Percentiles rank a stretch among this genome's conserved stretches.
These are phyloP conservation scores for Pristionchus exspectatus DNA, from an alignment of 2,888 invertebrate genomes.

Conservation along the genomic window DNA sequence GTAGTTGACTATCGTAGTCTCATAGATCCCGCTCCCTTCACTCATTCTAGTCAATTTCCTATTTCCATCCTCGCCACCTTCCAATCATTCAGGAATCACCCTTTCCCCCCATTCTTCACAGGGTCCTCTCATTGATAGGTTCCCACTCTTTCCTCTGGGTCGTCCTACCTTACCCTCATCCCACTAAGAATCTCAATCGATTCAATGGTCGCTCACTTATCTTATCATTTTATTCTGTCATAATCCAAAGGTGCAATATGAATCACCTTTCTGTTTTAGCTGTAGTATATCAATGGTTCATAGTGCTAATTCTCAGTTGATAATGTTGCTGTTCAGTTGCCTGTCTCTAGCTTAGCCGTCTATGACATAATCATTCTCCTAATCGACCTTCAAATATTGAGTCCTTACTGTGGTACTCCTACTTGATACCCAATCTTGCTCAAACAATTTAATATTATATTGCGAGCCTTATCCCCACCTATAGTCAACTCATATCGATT, in stretches of 20 bases:
- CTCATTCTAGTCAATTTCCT: constrained; percentile 29
- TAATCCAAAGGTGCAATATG: constrained; percentile 18
- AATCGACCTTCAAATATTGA: constrained; percentile 36
- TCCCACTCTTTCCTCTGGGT: not conserved
- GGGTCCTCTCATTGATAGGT: constrained; percentile 7
- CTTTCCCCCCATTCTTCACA: not conserved
- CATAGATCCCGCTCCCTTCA: not conserved
- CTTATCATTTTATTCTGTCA: constrained; percentile 14
- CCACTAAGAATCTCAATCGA: constrained; percentile 11
- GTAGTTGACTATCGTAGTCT: not conserved
- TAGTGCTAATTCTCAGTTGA: not conserved
- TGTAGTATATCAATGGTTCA: not conserved
- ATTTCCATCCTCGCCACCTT: not conserved
- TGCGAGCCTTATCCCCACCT: not conserved
- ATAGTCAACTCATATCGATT: constrained; percentile 31
- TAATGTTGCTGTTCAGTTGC: constrained; percentile 14
- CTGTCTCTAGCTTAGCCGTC: constrained; percentile 38
- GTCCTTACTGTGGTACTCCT: constrained; percentile 24
- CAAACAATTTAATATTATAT: not conserved
- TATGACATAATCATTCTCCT: constrained; percentile 10
- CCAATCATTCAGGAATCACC: constrained; percentile 14
- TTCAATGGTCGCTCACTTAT: not conserved
- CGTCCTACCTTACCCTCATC: constrained; percentile 1
- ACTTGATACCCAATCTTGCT: constrained; percentile 22
- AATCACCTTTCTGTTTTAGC: constrained; percentile 10